A percentile compares a stretch with the other conserved stretches of the same genome.
Evolutionary conservation across 2,888 invertebrate genomes (phyloP).

Genomic region (Linnaemya vulpina): DNA sequence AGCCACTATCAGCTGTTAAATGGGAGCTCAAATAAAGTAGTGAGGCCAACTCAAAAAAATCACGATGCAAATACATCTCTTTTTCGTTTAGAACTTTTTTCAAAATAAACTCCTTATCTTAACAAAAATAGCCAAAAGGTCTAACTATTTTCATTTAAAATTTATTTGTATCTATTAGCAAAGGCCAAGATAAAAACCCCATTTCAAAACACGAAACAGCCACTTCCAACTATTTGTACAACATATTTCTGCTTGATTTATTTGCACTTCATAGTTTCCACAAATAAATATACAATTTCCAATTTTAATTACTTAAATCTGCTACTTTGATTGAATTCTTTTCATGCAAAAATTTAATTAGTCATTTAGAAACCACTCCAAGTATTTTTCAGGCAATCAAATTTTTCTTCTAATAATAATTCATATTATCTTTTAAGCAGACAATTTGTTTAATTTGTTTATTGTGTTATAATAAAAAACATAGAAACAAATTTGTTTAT

Average conservation of each 20-base stretch:
- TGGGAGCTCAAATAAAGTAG: too few species aligned
- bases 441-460: constrained; percentile 20
- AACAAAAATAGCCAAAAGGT: neutral
- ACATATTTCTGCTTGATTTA: constrained; percentile 4
- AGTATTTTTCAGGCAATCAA: constrained; percentile 4
- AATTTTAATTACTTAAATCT: constrained; percentile 17
- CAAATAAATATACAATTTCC: neutral
- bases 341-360: constrained; percentile 2
- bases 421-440: neutral
- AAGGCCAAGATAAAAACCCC: neutral
- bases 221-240: neutral
- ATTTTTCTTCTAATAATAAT: constrained; percentile 1
- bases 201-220: neutral
- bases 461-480: constrained; percentile 8
- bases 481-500: neutral
- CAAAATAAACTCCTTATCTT: neutral
- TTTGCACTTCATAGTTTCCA: neutral
- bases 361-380: neutral
- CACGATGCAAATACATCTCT: too few species aligned
- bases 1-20: too few species aligned
- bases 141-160: neutral
- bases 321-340: neutral
- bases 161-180: neutral
- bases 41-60: too few species aligned
- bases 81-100: neutral